Evolutionary conservation across 2,888 invertebrate species (phyloP).

Genomic region (Agrilus biguttatus): DNA sequence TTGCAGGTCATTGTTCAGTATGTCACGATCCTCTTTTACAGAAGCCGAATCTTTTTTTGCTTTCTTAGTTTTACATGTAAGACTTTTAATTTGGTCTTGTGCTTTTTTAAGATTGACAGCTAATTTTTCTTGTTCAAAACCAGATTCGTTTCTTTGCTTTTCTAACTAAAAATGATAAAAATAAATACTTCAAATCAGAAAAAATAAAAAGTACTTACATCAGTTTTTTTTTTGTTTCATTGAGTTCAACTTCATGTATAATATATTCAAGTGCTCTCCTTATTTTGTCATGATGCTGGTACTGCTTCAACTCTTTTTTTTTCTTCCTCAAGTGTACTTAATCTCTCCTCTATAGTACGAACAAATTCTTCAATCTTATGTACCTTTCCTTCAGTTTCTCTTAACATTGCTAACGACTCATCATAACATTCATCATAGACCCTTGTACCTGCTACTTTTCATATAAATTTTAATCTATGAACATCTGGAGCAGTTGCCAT

Average conservation of each 20-base stretch:
- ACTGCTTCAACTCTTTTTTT: slow-evolving; percentile 98
- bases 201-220: slow-evolving; percentile 38
- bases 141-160: slow-evolving; percentile 61
- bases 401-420: slow-evolving; percentile 87
- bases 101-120: slow-evolving; percentile 59
- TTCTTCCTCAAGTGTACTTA: slow-evolving; percentile 93
- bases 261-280: slow-evolving; percentile 92
- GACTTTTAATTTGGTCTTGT: slow-evolving; percentile 53
- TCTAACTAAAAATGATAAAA: slow-evolving; percentile 42
- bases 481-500: slow-evolving; percentile 99
- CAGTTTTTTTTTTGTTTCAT: slow-evolving; percentile 83
- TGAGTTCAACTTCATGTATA: slow-evolving; percentile 91
- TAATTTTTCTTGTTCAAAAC: slow-evolving; percentile 70
- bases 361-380: slow-evolving; percentile 96
- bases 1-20: slow-evolving; percentile 81
- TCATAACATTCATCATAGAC: slow-evolving; percentile 98
- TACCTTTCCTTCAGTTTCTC: slow-evolving; percentile 74
- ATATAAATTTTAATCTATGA: slow-evolving; percentile 79
- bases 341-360: slow-evolving; percentile 88
- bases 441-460: slow-evolving; percentile 93
- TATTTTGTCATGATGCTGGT: slow-evolving; percentile 96
- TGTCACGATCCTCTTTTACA: slow-evolving; percentile 85
- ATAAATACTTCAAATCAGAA: not conserved
- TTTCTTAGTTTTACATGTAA: slow-evolving; percentile 66
- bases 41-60: slow-evolving; percentile 75